phyloP scores from a whole-genome alignment of 2,113 vertebrate genomes.

The Isichthys henryi region DNA sequence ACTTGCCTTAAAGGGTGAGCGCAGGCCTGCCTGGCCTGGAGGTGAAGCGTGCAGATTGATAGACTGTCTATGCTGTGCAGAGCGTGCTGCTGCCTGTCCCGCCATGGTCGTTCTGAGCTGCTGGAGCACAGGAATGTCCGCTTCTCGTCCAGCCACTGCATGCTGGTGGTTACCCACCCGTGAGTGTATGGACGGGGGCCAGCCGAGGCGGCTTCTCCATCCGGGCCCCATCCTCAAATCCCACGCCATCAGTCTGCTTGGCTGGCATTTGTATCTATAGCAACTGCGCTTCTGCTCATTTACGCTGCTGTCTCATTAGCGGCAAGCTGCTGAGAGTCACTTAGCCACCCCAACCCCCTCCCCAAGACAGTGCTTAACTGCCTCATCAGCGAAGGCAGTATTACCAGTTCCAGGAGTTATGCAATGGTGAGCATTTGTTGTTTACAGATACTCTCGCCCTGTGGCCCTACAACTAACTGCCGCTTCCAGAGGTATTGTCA shows the following conservation, averaged over 20 bases:
- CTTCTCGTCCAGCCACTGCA: neutral
- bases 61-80: neutral
- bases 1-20: neutral
- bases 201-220: neutral
- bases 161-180: neutral
- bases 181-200: neutral
- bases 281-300: neutral
- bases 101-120: neutral
- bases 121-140: neutral
- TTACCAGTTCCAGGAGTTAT: neutral
- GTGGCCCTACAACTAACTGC: slow-evolving; percentile 9
- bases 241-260: neutral
- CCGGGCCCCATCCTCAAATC: neutral
- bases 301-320: neutral
- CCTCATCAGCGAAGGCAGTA: neutral
- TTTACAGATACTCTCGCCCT: neutral
- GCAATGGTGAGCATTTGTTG: neutral
- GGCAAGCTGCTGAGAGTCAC: neutral
- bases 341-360: neutral
- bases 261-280: neutral
- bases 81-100: neutral
- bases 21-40: neutral
- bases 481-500: slow-evolving; percentile 18
- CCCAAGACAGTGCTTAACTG: neutral
- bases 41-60: neutral